Evolutionary conservation across 2,113 vertebrate genomes (phyloP).

Genomic region (Tylochromis polylepis): DNA sequence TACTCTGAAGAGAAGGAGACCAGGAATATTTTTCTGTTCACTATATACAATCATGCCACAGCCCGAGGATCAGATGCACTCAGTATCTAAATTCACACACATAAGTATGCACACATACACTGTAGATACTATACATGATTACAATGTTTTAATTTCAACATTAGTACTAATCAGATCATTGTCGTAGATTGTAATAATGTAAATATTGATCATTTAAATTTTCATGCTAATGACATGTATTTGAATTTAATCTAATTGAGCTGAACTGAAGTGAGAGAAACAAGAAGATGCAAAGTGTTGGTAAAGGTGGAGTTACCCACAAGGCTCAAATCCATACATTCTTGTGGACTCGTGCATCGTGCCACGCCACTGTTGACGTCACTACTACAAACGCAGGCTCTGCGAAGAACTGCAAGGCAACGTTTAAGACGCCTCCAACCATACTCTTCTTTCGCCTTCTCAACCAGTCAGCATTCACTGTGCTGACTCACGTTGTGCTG

Average conservation of each 20-base stretch:
- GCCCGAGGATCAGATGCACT: not conserved
- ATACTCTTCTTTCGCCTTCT: not conserved
- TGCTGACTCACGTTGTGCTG: not conserved
- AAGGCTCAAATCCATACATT: not conserved
- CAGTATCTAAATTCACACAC: not conserved
- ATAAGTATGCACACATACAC: not conserved
- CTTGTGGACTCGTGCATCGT: not conserved
- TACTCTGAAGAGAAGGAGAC: no score
- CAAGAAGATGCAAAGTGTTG: not conserved
- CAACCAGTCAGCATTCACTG: not conserved
- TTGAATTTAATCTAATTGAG: not conserved
- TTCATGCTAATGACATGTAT: not conserved
- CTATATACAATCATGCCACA: not conserved
- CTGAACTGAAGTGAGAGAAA: not conserved
- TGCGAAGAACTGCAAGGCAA: not conserved
- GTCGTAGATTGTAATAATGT: no score
- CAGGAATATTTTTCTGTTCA: not conserved
- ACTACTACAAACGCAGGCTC: no score
- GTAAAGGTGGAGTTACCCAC: not conserved
- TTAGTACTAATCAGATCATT: not conserved
- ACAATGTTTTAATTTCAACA: not conserved
- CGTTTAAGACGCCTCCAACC: not conserved
- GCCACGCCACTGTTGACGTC: not conserved
- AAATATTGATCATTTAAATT: not conserved
- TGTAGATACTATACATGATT: not conserved